These are phyloP conservation scores for Helicorthomorpha holstii DNA, from an alignment of 1,140 invertebrate genomes.

Conservation along the genomic window DNA sequence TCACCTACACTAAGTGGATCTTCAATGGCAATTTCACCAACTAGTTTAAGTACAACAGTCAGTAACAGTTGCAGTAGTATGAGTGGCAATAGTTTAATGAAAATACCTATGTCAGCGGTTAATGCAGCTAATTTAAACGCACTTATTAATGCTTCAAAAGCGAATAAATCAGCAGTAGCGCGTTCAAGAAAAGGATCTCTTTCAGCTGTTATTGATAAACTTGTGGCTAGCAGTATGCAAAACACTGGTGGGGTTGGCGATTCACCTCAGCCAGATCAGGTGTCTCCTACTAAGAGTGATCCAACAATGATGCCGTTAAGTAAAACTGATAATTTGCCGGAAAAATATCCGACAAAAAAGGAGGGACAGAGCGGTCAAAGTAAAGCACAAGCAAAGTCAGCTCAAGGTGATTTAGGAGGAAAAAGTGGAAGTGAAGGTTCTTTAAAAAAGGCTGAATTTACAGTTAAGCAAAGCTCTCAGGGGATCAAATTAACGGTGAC, in stretches of 20 bases:
- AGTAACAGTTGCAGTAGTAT: too few species aligned
- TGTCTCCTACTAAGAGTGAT: background rate
- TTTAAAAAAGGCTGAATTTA: slow-evolving; percentile 57
- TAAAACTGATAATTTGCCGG: background rate
- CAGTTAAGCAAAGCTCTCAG: slow-evolving; percentile 56
- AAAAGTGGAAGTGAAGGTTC: slow-evolving; percentile 11
- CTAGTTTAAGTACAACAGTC: too few species aligned
- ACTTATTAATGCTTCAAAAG: background rate
- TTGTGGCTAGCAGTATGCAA: slow-evolving; percentile 28
- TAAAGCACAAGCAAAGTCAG: slow-evolving; percentile 13
- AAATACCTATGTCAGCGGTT: too few species aligned
- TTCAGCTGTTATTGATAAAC: slow-evolving; percentile 68
- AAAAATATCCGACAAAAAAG: slow-evolving; percentile 12
- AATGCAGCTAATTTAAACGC: background rate
- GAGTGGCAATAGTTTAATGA: too few species aligned
- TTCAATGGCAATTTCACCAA: too few species aligned
- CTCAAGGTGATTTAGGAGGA: slow-evolving; percentile 15
- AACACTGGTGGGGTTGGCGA: background rate
- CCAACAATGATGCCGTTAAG: too few species aligned
- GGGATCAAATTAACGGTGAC: slow-evolving; percentile 80
- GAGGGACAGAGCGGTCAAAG: slow-evolving; percentile 16
- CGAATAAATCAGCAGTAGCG: slow-evolving; percentile 7
- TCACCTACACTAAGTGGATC: too few species aligned
- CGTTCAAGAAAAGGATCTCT: slow-evolving; percentile 53
- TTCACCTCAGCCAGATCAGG: background rate